A percentile compares a stretch with the other conserved stretches of the same genome.
Evolutionary conservation across 2,888 invertebrate species (phyloP).

Genomic region (Sceliomorpha sp.): DNA sequence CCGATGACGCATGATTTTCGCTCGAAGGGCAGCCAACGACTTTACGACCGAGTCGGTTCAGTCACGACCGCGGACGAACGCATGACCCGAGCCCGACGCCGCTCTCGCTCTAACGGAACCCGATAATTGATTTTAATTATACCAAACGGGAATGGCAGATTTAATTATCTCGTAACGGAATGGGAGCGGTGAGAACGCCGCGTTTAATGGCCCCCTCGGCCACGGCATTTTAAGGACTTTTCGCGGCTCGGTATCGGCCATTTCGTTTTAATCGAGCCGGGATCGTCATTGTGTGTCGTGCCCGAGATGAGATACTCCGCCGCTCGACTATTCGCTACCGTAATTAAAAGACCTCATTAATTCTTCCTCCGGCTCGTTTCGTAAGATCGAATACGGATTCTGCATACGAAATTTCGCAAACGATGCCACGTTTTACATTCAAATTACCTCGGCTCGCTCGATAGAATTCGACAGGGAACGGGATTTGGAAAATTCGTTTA

Average conservation of each 20-base stretch:
- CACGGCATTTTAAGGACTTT: slow-evolving; percentile 46
- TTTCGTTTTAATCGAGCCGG: slow-evolving; percentile 44
- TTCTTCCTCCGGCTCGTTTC: too few relatives aligned
- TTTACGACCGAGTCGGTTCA: slow-evolving; percentile 11
- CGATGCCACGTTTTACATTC: too few relatives aligned
- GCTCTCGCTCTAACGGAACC: slow-evolving; percentile 45
- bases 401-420: too few relatives aligned
- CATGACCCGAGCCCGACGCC: slow-evolving; percentile 32
- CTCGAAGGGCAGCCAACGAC: slow-evolving; percentile 4
- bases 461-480: too few relatives aligned
- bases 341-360: too few relatives aligned
- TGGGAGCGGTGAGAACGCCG: slow-evolving; percentile 51
- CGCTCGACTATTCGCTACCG: not conserved
- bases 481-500: too few relatives aligned
- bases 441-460: too few relatives aligned
- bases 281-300: slow-evolving; percentile 14
- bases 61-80: slow-evolving; percentile 17
- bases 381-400: too few relatives aligned
- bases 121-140: slow-evolving; percentile 71
- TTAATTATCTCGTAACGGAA: slow-evolving; percentile 66
- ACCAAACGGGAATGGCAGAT: slow-evolving; percentile 63
- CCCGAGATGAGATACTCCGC: slow-evolving; percentile 6
- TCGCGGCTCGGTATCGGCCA: slow-evolving; percentile 32
- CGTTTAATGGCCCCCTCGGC: slow-evolving; percentile 57
- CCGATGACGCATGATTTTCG: slow-evolving; percentile 24